These are phyloP conservation scores for Cheilosia pagana DNA, from an alignment of 2,888 invertebrate species.

Conservation along the genomic window DNA sequence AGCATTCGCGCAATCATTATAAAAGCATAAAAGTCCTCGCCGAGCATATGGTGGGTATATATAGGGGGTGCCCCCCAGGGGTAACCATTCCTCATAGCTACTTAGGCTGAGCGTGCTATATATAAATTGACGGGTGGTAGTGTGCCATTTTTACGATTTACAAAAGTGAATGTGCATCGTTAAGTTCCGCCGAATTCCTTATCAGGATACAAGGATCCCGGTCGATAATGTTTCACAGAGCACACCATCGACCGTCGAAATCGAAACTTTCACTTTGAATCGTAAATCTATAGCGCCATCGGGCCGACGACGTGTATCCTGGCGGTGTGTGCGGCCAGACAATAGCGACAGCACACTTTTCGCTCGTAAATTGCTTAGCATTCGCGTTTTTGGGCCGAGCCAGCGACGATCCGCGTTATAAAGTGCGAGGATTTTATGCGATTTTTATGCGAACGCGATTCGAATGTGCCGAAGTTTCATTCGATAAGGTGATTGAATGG, in stretches of 20 bases:
- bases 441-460: slow-evolving; percentile 71
- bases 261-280: slow-evolving; percentile 66
- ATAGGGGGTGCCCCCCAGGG: slow-evolving; percentile 42
- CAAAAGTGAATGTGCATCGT: slow-evolving; percentile 63
- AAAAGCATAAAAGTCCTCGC: slow-evolving; percentile 68
- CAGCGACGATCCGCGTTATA: slow-evolving; percentile 10
- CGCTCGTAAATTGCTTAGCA: slow-evolving; percentile 67
- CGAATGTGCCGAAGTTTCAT: slow-evolving; percentile 72
- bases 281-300: slow-evolving; percentile 63
- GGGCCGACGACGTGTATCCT: slow-evolving; percentile 24
- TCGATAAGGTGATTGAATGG: slow-evolving; percentile 73
- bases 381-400: slow-evolving; percentile 1
- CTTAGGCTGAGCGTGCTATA: slow-evolving; percentile 31
- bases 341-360: slow-evolving; percentile 68
- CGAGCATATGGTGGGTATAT: slow-evolving; percentile 40
- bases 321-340: slow-evolving; percentile 40
- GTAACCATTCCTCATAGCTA: slow-evolving; percentile 37
- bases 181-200: slow-evolving; percentile 56
- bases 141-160: slow-evolving; percentile 63
- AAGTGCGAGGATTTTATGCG: slow-evolving; percentile 59
- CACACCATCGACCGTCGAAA: slow-evolving; percentile 24
- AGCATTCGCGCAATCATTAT: slow-evolving; percentile 71
- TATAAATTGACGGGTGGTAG: slow-evolving; percentile 14
- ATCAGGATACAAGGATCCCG: slow-evolving; percentile 70
- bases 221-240: slow-evolving; percentile 53